Conservation (phyloP, 2,888 invertebrate species). For the Morinoia aosen region DNA sequence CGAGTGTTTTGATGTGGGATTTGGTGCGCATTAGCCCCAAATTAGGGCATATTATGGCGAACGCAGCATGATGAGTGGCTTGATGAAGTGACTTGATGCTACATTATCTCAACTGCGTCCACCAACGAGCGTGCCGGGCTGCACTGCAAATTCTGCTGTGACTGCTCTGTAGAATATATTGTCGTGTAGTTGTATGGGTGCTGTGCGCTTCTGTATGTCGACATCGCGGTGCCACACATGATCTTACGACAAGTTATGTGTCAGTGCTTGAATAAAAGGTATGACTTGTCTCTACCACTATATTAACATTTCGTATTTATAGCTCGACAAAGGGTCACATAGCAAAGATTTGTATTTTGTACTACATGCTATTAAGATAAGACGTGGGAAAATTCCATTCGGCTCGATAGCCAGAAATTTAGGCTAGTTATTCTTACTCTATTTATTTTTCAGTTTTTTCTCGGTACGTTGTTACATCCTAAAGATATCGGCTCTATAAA, state of each 20-base stretch:
- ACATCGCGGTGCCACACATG: background rate
- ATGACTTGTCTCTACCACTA: background rate
- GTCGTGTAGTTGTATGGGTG: too few species aligned
- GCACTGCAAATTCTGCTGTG: background rate
- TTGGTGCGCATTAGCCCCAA: background rate
- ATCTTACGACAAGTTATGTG: background rate
- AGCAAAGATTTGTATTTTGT: background rate
- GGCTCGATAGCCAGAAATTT: background rate
- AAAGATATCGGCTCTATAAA: too few species aligned
- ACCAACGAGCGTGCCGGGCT: background rate
- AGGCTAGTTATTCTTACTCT: too few species aligned
- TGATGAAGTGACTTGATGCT: background rate
- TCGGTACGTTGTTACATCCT: too few species aligned
- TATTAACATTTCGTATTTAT: background rate
- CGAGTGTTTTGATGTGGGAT: background rate
- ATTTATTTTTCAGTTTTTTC: too few species aligned
- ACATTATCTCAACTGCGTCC: background rate
- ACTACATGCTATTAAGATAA: background rate
- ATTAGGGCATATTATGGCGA: background rate
- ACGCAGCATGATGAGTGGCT: background rate
- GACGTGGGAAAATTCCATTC: background rate
- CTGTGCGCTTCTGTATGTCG: background rate
- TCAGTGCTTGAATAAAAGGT: background rate
- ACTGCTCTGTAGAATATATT: background rate
- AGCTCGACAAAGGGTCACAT: background rate